Evolutionary conservation across 2,113 vertebrate genomes (phyloP), one percentile per base, ranked within the genome.

Genomic region (Dolichallabes microphthalmus): DNA sequence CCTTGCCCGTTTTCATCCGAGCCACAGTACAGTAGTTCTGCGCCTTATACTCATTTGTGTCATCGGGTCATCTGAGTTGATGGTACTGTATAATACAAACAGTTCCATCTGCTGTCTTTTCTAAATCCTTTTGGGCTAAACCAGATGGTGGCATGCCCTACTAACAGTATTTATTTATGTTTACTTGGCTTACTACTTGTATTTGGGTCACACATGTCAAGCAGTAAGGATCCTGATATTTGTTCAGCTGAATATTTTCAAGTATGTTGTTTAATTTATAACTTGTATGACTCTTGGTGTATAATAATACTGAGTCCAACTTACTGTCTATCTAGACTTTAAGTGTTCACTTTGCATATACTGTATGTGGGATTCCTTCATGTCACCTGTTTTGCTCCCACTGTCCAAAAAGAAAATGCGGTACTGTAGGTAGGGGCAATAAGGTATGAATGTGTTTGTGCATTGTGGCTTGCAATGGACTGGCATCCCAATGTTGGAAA

Each of bases 11-110:
- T 89, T 91, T 88, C 89, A 90, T 86, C 90, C 50, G 45, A 11
- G 77, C 86, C 86, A 89, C 75, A 39, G 91, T 90, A 82, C 75
- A 39, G 91, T 90, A 82, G 89, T 89, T 88, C 75, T 68, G 82
- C 7, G 83, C 10, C 27, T 25, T 73, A 74, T 82, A 86, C 68
- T 82, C 64, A 88, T 86, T 80, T 83, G 79, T 85, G 80, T 79
- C 83, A 82, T 68, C 30, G 52, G 60, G 2, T 1, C 27, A 84
- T 63, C 86, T 53, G 53, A 68, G 77, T 61, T 77, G 15, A 35
- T 61, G 55, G 60, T 78, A 77, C n/a, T n/a, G n/a, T 82, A 82
- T n/a, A 88, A 83, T 84, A 82, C 64, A 50, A 61, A 35, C 60
- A 77, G 69, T 39, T 84, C 76, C 77, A 80, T 84, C 69, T 71